A percentile compares a stretch with the other conserved stretches of the same genome.
Evolutionary conservation across 2,113 vertebrate genomes (phyloP).

Genomic region (Anser cygnoides): DNA sequence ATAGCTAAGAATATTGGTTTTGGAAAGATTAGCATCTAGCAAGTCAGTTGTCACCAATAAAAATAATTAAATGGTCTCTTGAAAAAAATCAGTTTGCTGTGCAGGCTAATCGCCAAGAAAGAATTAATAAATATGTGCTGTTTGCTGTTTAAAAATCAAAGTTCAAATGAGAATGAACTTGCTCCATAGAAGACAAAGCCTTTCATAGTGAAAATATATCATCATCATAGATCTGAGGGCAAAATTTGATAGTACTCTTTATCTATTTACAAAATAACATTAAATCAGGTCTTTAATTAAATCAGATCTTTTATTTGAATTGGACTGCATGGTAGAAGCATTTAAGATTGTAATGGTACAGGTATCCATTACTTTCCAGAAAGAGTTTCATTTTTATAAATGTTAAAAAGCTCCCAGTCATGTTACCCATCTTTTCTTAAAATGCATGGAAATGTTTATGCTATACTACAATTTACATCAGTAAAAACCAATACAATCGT

Average conservation of each 20-base stretch:
- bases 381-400: neutral
- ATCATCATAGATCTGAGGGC: neutral
- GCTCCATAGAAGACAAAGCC: neutral
- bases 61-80: neutral
- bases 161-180: neutral
- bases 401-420: neutral
- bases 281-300: neutral
- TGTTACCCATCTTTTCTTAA: neutral
- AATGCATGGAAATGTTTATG: neutral
- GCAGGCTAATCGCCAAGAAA: neutral
- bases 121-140: neutral
- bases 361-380: neutral
- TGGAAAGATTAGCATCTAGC: neutral
- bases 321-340: neutral
- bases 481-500: neutral
- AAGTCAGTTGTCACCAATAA: neutral
- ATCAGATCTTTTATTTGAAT: neutral
- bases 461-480: neutral
- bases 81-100: neutral
- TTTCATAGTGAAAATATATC: neutral
- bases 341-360: neutral
- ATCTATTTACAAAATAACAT: neutral
- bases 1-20: neutral
- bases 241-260: neutral
- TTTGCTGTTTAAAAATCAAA: neutral